Evolutionary conservation across 2,888 invertebrate species (phyloP).

Genomic region (Lymantria dispar): DNA sequence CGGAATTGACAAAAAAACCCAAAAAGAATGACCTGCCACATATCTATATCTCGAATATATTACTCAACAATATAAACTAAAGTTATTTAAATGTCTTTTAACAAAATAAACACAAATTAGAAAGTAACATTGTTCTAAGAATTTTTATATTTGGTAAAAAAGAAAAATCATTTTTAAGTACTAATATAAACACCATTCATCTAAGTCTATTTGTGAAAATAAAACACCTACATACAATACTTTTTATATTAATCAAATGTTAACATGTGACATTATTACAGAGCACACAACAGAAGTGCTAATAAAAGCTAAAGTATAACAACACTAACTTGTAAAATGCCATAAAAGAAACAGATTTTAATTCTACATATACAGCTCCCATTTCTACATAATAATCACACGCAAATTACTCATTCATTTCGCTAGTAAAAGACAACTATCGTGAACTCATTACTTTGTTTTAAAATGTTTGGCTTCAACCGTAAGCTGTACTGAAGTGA

Average conservation of each 20-base stretch:
- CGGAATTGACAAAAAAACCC: slow-evolving; percentile 31
- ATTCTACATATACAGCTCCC: too few species aligned
- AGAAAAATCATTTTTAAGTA: slow-evolving; percentile 70
- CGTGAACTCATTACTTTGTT: too few species aligned
- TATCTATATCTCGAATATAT: slow-evolving; percentile 60
- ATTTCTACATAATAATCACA: too few species aligned
- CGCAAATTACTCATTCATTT: too few species aligned
- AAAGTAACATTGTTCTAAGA: slow-evolving; percentile 69
- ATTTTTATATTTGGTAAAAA: slow-evolving; percentile 70
- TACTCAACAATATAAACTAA: slow-evolving; percentile 59
- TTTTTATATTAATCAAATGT: too few species aligned
- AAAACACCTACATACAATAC: slow-evolving; percentile 37
- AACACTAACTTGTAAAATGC: too few species aligned
- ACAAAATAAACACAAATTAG: slow-evolving; percentile 57
- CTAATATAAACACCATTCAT: slow-evolving; percentile 61
- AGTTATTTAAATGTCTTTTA: slow-evolving; percentile 40
- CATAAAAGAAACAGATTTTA: too few species aligned
- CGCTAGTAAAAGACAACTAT: too few species aligned
- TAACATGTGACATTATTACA: slow-evolving; percentile 27
- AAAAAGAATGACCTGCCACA: slow-evolving; percentile 33
- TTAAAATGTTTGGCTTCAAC: too few species aligned
- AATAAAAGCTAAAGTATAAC: slow-evolving; percentile 13
- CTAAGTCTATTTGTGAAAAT: slow-evolving; percentile 65
- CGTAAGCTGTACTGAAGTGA: too few species aligned
- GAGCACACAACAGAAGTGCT: slow-evolving; percentile 32